Evolutionary conservation across 2,888 invertebrate genomes (phyloP).

Genomic region (Eilema caniola): DNA sequence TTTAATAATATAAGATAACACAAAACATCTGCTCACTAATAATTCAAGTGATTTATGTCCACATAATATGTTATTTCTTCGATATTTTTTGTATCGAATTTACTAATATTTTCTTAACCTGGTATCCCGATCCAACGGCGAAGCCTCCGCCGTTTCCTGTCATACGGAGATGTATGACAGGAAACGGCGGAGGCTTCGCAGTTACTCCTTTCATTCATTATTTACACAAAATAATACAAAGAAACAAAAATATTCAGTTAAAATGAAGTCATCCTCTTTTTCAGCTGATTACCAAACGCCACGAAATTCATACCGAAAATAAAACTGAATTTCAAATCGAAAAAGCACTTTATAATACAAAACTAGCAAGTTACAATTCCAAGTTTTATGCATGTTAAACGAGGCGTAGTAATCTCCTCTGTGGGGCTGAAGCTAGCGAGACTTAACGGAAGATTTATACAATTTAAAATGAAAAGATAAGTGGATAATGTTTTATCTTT

Average conservation of each 20-base stretch:
- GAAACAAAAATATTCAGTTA: not conserved
- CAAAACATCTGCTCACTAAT: too few relatives aligned
- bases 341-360: constrained; percentile 5
- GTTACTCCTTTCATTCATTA: too few relatives aligned
- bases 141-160: too few relatives aligned
- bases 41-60: too few relatives aligned
- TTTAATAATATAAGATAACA: too few relatives aligned
- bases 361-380: constrained; percentile 7
- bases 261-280: not conserved
- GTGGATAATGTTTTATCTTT: constrained; percentile 14
- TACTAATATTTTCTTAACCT: too few relatives aligned
- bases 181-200: too few relatives aligned
- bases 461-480: constrained; percentile 14
- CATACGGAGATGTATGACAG: too few relatives aligned
- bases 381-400: constrained; percentile 19
- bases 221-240: too few relatives aligned
- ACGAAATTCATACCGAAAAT: not conserved
- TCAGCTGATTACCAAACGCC: not conserved
- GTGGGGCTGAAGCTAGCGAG: constrained; percentile 6
- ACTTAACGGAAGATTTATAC: constrained; percentile 7
- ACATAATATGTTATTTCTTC: too few relatives aligned
- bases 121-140: too few relatives aligned
- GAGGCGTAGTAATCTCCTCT: constrained; percentile 14
- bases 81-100: too few relatives aligned
- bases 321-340: not conserved